phyloP scores from a whole-genome alignment of 2,797 vertebrate genomes.

The Enteromius mattozi region DNA sequence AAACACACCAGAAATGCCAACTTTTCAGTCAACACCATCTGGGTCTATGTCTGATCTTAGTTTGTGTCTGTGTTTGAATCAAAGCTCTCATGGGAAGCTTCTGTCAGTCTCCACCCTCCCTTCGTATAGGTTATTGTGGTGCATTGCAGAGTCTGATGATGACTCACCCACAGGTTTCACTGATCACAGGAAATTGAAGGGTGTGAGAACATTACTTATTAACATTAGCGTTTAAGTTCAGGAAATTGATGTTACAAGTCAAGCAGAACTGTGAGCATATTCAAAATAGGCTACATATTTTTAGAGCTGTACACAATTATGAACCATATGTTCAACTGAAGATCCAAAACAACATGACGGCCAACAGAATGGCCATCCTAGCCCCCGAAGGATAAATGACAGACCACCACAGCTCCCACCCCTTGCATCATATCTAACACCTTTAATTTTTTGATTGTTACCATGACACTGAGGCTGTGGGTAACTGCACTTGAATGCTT shows the following conservation, averaged over 20 bases:
- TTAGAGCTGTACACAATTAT: neutral
- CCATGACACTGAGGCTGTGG: slow-evolving; percentile 12
- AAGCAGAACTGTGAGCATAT: neutral
- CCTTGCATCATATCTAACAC: slow-evolving; percentile 6
- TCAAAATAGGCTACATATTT: neutral
- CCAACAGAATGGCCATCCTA: neutral
- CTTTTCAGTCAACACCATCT: slow-evolving; percentile 1
- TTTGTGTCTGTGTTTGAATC: slow-evolving; percentile 19
- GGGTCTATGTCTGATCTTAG: slow-evolving; percentile 12
- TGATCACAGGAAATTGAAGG: slow-evolving; percentile 30
- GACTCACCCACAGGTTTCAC: slow-evolving; percentile 52
- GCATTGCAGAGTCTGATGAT: slow-evolving; percentile 57
- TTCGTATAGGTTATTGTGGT: slow-evolving; percentile 35
- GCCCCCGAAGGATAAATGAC: neutral
- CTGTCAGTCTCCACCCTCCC: slow-evolving; percentile 8
- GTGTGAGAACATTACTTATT: slow-evolving; percentile 11
- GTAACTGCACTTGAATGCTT: slow-evolving; percentile 14
- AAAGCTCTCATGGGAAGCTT: slow-evolving; percentile 14
- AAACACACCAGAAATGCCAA: neutral
- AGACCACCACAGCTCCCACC: neutral
- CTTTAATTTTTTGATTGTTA: slow-evolving; percentile 18
- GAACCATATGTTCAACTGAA: neutral
- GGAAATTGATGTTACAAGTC: neutral
- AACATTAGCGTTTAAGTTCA: neutral
- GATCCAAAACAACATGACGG: neutral